phyloP scores from a whole-genome alignment of 2,888 invertebrate species.

The Drosophila paranaensis region DNA sequence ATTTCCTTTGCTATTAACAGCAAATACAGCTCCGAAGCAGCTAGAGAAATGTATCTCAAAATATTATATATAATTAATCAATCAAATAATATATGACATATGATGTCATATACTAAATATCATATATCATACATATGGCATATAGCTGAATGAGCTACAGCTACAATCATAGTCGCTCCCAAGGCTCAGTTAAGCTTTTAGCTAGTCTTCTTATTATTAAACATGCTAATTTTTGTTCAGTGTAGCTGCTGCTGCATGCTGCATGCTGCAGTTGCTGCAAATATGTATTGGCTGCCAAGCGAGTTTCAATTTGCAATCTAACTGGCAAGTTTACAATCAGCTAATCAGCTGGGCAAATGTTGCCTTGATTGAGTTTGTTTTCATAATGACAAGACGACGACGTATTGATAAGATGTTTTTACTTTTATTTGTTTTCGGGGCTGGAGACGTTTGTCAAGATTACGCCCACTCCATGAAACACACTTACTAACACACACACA shows the following conservation, averaged over 20 bases:
- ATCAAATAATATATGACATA: background rate
- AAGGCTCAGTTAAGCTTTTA: too few species aligned
- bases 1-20: too few species aligned
- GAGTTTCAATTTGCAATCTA: constrained; percentile 12
- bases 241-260: background rate
- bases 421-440: constrained; percentile 22
- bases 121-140: background rate
- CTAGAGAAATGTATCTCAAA: background rate
- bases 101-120: background rate
- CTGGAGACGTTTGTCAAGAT: constrained; percentile 44
- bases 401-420: constrained; percentile 54
- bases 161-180: too few species aligned
- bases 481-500: background rate
- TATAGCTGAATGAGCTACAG: too few species aligned
- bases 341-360: constrained; percentile 56
- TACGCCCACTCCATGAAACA: constrained; percentile 27
- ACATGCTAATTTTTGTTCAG: background rate
- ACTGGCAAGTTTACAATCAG: constrained; percentile 37
- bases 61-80: background rate
- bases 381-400: constrained; percentile 44
- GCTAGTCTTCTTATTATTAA: too few species aligned
- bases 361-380: constrained; percentile 35
- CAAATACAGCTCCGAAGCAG: too few species aligned
- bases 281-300: constrained; percentile 8
- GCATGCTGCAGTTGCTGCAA: constrained; percentile 3